These are phyloP conservation scores for Mylabris sibirica DNA, from an alignment of 2,888 invertebrate species.

Conservation along the genomic window DNA sequence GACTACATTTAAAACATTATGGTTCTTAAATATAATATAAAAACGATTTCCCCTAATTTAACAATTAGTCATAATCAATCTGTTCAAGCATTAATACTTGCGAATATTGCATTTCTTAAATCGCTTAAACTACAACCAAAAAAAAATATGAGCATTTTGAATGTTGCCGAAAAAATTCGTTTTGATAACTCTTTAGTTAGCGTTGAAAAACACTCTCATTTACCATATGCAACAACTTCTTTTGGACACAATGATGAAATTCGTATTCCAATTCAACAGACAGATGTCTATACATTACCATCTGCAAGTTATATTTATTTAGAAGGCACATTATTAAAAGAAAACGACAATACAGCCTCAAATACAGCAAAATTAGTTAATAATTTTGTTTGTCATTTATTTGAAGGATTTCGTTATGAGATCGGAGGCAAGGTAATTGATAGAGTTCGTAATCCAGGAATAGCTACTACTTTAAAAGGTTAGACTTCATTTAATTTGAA, in stretches of 20 bases:
- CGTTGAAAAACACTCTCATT: slow-evolving; percentile 45
- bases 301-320: slow-evolving; percentile 42
- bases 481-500: slow-evolving; percentile 48
- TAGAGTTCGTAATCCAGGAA: too few species aligned
- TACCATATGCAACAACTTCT: slow-evolving; percentile 41
- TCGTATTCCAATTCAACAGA: slow-evolving; percentile 48
- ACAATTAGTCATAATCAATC: not conserved
- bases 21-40: slow-evolving; percentile 14
- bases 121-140: slow-evolving; percentile 27
- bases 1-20: slow-evolving; percentile 21
- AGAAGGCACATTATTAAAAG: slow-evolving; percentile 35
- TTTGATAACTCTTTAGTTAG: slow-evolving; percentile 41
- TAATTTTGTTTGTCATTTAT: too few species aligned
- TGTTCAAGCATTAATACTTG: not conserved
- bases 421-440: too few species aligned
- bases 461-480: slow-evolving; percentile 54
- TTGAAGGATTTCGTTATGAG: too few species aligned
- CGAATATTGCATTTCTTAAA: slow-evolving; percentile 27
- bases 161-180: slow-evolving; percentile 27
- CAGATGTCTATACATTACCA: slow-evolving; percentile 47
- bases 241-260: slow-evolving; percentile 51
- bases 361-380: slow-evolving; percentile 28
- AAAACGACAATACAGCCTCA: slow-evolving; percentile 14
- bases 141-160: slow-evolving; percentile 30
- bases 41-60: slow-evolving; percentile 12